These are phyloP conservation scores for Naja naja DNA, from an alignment of 2,113 vertebrate genomes.

Conservation along the genomic window DNA sequence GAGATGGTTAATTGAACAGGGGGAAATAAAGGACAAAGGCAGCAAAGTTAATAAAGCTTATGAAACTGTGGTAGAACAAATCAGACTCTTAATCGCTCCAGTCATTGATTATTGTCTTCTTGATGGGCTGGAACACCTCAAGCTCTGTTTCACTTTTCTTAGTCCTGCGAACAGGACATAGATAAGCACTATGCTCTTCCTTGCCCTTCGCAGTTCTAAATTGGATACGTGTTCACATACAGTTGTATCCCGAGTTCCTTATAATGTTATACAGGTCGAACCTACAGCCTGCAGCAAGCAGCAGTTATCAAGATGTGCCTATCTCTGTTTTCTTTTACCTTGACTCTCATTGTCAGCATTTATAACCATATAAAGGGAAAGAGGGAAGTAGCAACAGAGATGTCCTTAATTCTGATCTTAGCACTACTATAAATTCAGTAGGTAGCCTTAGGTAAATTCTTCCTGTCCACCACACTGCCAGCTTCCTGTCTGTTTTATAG, in stretches of 20 bases:
- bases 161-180: no score
- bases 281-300: neutral
- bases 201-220: neutral
- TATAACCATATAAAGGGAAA: neutral
- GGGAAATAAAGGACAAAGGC: neutral
- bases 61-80: neutral
- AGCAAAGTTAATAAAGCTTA: conserved; percentile 1
- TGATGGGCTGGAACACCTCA: neutral
- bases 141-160: neutral
- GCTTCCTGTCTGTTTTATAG: neutral
- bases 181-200: neutral
- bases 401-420: neutral
- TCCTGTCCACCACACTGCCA: neutral
- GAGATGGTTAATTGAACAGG: neutral
- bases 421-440: neutral
- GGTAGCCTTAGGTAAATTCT: neutral
- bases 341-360: neutral
- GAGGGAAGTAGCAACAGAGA: neutral
- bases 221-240: neutral
- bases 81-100: neutral
- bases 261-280: neutral
- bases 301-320: neutral
- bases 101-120: no score
- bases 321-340: neutral
- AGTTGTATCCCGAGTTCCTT: neutral